Conservation (phyloP, 2,113 vertebrate genomes). For the Ctenodactylus gundi region DNA sequence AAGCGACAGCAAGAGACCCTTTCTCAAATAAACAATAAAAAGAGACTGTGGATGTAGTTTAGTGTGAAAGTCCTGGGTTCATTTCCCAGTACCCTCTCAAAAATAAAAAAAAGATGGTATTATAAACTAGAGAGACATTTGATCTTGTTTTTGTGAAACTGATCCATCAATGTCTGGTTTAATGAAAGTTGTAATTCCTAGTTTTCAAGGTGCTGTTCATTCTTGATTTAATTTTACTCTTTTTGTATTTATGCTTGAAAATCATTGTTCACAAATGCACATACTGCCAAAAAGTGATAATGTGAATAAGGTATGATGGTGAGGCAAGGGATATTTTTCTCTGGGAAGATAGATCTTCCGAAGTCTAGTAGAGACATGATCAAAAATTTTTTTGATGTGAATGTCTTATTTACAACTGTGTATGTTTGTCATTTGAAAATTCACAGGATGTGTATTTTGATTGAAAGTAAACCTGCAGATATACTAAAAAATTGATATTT, state of each 20-base stretch:
- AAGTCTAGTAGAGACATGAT: neutral
- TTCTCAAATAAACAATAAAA: neutral
- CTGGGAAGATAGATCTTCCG: neutral
- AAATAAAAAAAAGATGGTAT: no score
- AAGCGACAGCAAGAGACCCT: neutral
- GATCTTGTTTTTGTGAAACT: neutral
- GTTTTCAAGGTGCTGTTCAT: neutral
- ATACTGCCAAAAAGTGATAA: neutral
- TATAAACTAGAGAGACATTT: neutral
- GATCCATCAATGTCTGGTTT: neutral
- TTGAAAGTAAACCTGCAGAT: neutral
- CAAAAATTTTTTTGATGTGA: neutral
- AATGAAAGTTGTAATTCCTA: neutral
- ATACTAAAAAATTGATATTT: neutral
- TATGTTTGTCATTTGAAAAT: neutral
- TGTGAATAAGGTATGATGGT: neutral
- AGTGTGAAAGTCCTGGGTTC: neutral
- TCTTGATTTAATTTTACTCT: neutral
- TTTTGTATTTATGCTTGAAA: neutral
- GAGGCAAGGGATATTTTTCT: neutral
- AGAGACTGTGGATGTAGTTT: neutral
- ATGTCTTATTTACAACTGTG: neutral
- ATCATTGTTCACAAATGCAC: neutral
- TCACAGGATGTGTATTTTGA: neutral
- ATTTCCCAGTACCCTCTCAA: neutral